A percentile compares a stretch with the other conserved stretches of the same genome.
Evolutionary conservation across 2,888 invertebrate species (phyloP).

Genomic region (Nomada goodeniana): DNA sequence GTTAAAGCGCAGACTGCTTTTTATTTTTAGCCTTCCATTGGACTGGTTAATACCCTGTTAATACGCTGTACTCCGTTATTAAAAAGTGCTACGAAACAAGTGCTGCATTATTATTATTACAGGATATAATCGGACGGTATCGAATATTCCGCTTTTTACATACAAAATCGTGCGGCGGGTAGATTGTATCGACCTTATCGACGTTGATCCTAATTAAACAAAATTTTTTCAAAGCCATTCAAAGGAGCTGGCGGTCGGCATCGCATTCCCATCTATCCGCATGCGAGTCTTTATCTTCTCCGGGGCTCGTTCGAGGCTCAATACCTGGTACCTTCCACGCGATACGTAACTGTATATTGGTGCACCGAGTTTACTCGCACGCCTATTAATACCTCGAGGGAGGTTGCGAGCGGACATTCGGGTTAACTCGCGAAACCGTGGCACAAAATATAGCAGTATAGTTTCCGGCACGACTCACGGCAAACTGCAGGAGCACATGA

Average conservation of each 20-base stretch:
- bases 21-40: too few relatives aligned
- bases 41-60: neutral
- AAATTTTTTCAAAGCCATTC: too few relatives aligned
- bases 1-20: too few relatives aligned
- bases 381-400: slow-evolving; percentile 74
- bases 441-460: slow-evolving; percentile 57
- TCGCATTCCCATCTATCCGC: too few relatives aligned
- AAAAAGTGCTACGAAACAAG: neutral
- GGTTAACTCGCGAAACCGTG: slow-evolving; percentile 70
- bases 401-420: slow-evolving; percentile 70
- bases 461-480: slow-evolving; percentile 68
- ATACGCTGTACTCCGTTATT: neutral
- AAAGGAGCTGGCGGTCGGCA: too few relatives aligned
- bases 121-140: too few relatives aligned
- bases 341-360: slow-evolving; percentile 50
- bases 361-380: slow-evolving; percentile 68
- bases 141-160: too few relatives aligned
- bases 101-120: too few relatives aligned
- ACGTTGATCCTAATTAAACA: too few relatives aligned
- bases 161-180: too few relatives aligned
- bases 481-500: slow-evolving; percentile 59
- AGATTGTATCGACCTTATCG: too few relatives aligned
- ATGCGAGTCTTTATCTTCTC: slow-evolving; percentile 13
- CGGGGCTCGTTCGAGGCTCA: slow-evolving; percentile 29
- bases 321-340: slow-evolving; percentile 43